These are phyloP conservation scores for Turdus rufiventris DNA, from an alignment of 2,113 vertebrate species.

Conservation along the genomic window DNA sequence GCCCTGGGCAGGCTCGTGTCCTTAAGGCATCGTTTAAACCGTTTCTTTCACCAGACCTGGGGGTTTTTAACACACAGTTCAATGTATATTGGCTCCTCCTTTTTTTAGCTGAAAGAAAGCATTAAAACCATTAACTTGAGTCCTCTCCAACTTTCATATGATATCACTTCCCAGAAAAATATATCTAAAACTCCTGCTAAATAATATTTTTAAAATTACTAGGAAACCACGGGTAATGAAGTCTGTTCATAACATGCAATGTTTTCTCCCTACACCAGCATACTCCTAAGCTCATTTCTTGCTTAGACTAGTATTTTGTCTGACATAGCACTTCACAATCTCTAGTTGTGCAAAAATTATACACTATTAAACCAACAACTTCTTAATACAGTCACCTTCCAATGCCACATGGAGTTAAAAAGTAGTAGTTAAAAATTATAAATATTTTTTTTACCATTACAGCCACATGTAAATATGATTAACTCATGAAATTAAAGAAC, in stretches of 20 bases:
- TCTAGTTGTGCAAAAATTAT: not conserved
- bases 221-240: not conserved
- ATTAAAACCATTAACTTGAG: not conserved
- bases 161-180: not conserved
- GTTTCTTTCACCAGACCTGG: not conserved
- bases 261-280: not conserved
- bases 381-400: not conserved
- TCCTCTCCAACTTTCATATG: not conserved
- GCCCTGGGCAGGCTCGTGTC: not conserved
- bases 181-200: not conserved
- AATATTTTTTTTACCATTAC: not conserved
- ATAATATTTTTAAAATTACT: not conserved
- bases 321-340: not conserved
- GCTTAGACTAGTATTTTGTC: not conserved
- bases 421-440: not conserved
- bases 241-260: not conserved
- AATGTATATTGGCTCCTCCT: not conserved
- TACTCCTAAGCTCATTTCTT: not conserved
- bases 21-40: not conserved
- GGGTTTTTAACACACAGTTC: not conserved
- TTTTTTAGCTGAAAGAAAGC: not conserved
- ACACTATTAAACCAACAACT: not conserved
- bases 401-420: not conserved
- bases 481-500: not conserved
- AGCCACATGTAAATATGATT: not conserved